phyloP scores from a whole-genome alignment of 2,888 invertebrate genomes.

The Disparrhopalites patrizii region DNA sequence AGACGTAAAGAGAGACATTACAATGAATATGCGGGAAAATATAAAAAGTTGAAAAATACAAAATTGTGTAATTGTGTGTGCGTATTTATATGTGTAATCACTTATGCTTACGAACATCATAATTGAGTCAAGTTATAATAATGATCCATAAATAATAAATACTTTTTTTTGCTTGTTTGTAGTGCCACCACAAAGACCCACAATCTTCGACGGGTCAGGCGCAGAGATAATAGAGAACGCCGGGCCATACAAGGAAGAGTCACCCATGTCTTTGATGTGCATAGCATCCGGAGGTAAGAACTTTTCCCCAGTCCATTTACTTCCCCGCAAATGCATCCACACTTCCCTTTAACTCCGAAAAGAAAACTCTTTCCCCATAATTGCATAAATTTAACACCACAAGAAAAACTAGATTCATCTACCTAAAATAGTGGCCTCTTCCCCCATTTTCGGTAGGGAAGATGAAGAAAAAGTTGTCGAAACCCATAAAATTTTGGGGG shows the following conservation, averaged over 20 bases:
- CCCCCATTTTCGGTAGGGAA: too few relatives aligned
- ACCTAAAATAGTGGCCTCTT: too few relatives aligned
- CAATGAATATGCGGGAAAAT: not conserved
- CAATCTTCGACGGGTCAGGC: slow-evolving; percentile 66
- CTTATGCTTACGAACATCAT: not conserved
- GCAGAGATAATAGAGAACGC: slow-evolving; percentile 62
- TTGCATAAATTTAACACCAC: too few relatives aligned
- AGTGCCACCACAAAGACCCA: slow-evolving; percentile 65
- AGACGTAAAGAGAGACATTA: not conserved
- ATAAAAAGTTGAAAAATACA: not conserved
- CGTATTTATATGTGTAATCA: not conserved
- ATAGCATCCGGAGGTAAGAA: slow-evolving; percentile 68
- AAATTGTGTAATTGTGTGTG: not conserved
- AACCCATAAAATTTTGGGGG: too few relatives aligned
- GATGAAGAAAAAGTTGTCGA: too few relatives aligned
- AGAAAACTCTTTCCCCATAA: too few relatives aligned
- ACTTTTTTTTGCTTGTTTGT: slow-evolving; percentile 22
- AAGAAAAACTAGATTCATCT: too few relatives aligned
- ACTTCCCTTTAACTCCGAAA: too few relatives aligned
- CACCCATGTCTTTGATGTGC: slow-evolving; percentile 67
- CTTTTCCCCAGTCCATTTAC: not conserved
- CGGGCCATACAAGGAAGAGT: slow-evolving; percentile 70
- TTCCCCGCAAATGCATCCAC: not conserved
- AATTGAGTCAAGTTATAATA: not conserved
- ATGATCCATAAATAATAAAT: not conserved